Conservation (phyloP, 1,140 invertebrate genomes). For the Eupeodes corollae region DNA sequence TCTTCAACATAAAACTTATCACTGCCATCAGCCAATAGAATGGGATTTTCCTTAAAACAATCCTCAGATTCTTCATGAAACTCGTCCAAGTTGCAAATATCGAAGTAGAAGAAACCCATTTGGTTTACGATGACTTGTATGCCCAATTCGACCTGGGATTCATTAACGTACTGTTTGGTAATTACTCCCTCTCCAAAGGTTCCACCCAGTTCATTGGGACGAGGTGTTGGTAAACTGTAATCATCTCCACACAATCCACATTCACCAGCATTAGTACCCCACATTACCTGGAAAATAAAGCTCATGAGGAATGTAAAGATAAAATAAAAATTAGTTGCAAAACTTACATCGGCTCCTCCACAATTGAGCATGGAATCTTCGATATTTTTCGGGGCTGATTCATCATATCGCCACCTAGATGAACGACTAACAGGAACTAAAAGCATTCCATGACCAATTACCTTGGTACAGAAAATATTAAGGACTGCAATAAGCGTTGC, state of each 20-base stretch:
- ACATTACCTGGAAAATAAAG: too few species aligned
- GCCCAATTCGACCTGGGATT: slow-evolving; percentile 30
- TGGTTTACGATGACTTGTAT: slow-evolving; percentile 45
- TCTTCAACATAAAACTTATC: slow-evolving; percentile 19
- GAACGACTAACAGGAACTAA: too few species aligned
- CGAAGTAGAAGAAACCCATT: slow-evolving; percentile 44
- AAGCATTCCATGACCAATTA: too few species aligned
- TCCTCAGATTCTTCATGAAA: slow-evolving; percentile 43
- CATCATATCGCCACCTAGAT: too few species aligned
- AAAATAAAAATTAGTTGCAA: too few species aligned
- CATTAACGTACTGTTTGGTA: slow-evolving; percentile 33
- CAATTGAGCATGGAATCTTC: too few species aligned
- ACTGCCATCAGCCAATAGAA: slow-evolving; percentile 41
- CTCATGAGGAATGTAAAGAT: too few species aligned
- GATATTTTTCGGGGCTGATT: too few species aligned
- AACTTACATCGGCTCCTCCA: too few species aligned
- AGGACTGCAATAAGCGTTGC: too few species aligned
- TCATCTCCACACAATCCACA: slow-evolving; percentile 51
- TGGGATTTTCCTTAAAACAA: slow-evolving; percentile 43
- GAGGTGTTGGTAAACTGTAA: slow-evolving; percentile 40
- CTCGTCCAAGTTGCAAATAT: slow-evolving; percentile 42
- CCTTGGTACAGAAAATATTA: too few species aligned
- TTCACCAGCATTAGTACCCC: slow-evolving; percentile 40
- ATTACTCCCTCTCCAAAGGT: slow-evolving; percentile 44
- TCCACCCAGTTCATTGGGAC: slow-evolving; percentile 52